Percentiles rank a stretch among this genome's conserved stretches.
Conservation (phyloP, 2,888 invertebrate genomes). For the Palloptera scutellata region DNA sequence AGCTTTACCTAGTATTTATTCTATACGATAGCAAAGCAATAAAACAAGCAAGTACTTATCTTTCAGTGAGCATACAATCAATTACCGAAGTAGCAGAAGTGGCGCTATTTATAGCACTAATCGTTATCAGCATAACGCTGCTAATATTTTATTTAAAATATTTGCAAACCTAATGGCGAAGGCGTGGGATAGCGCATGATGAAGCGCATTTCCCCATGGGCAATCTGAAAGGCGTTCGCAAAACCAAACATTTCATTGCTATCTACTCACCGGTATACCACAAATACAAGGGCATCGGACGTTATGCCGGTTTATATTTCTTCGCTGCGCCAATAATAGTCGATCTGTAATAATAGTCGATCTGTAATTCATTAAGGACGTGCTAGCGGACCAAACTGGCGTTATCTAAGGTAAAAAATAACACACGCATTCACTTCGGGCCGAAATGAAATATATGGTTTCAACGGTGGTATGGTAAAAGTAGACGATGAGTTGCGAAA, state of each 20-base stretch:
- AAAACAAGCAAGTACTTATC: no score
- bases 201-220: conserved; percentile 41
- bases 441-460: conserved; percentile 47
- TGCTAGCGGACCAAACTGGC: conserved; percentile 64
- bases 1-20: no score
- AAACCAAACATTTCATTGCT: no score
- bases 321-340: conserved; percentile 14
- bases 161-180: no score
- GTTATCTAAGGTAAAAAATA: conserved; percentile 53
- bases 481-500: conserved; percentile 32
- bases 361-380: conserved; percentile 53
- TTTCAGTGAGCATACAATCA: no score
- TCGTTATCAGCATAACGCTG: no score
- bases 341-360: conserved; percentile 43
- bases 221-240: conserved; percentile 48
- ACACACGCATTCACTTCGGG: conserved; percentile 64
- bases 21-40: no score
- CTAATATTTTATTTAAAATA: no score
- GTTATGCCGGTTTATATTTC: conserved; percentile 25
- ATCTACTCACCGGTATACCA: no score
- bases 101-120: no score
- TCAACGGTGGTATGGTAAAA: conserved; percentile 39
- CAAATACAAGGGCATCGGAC: background rate
- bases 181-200: conserved; percentile 42
- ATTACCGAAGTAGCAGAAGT: no score